Percentiles rank a stretch among this genome's conserved stretches.
These are phyloP conservation scores for Triplophysa yarkandensis DNA, from an alignment of 2,797 vertebrate species.

Conservation along the genomic window DNA sequence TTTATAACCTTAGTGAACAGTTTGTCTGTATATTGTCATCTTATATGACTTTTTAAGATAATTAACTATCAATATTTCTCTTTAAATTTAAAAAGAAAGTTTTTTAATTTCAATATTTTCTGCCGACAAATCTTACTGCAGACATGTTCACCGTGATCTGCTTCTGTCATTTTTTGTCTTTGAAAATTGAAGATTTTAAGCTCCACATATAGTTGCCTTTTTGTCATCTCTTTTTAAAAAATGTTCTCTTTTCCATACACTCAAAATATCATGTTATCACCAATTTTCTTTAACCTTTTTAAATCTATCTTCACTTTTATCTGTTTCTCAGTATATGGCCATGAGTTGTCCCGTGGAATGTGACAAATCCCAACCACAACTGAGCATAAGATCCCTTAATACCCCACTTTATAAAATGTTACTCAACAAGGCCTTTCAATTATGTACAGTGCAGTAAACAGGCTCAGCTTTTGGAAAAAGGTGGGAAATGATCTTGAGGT, in stretches of 20 bases:
- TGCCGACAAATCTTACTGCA: conserved; percentile 1
- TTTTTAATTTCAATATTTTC: not conserved
- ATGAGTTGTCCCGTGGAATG: not conserved
- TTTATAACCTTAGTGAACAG: not conserved
- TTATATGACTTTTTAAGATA: not conserved
- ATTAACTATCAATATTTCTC: not conserved
- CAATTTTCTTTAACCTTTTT: not conserved
- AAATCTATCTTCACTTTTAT: not conserved
- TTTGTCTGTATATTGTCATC: not conserved
- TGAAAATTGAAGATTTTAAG: not conserved
- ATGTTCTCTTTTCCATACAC: not conserved
- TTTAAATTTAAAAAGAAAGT: not conserved
- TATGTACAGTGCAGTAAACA: conserved; percentile 66
- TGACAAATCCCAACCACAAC: not conserved
- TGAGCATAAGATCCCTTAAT: conserved; percentile 60
- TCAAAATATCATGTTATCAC: not conserved
- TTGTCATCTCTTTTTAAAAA: not conserved
- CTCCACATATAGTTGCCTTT: not conserved
- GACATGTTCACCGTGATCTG: conserved; percentile 3
- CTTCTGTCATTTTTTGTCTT: conserved; percentile 6
- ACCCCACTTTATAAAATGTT: conserved; percentile 67
- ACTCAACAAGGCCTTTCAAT: conserved; percentile 68
- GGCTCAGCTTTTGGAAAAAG: conserved; percentile 24
- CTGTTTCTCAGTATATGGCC: not conserved
- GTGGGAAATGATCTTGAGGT: conserved; percentile 42